phyloP scores from a whole-genome alignment of 2,797 vertebrate genomes.

The Diplodus puntazzo region DNA sequence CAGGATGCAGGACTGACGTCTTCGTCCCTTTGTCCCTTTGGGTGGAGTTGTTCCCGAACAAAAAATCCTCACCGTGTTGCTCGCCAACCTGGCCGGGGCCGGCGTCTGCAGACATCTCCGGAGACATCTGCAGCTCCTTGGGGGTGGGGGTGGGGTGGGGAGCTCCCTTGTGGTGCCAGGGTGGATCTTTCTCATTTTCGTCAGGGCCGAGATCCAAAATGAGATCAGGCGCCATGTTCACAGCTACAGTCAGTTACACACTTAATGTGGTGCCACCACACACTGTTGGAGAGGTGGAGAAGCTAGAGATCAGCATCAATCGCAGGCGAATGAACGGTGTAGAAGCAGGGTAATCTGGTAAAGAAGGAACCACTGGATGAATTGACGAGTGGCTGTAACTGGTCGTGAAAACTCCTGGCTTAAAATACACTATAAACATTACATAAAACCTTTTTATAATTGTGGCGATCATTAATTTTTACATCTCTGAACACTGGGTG shows the following conservation, averaged over 20 bases:
- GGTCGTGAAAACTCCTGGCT: background rate
- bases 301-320: too few species aligned
- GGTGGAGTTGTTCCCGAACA: slow-evolving; percentile 24
- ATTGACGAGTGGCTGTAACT: background rate
- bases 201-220: slow-evolving; percentile 17
- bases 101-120: slow-evolving; percentile 19
- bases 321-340: too few species aligned
- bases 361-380: background rate
- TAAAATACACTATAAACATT: background rate
- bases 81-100: slow-evolving; percentile 23
- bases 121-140: slow-evolving; percentile 27
- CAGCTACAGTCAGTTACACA: background rate
- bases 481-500: background rate
- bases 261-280: background rate
- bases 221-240: slow-evolving; percentile 25
- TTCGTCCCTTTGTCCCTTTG: slow-evolving; percentile 9
- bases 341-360: too few species aligned
- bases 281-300: slow-evolving; percentile 6
- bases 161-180: too few species aligned
- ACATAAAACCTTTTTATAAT: background rate
- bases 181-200: slow-evolving; percentile 17
- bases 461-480: background rate
- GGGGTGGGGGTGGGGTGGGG: too few species aligned
- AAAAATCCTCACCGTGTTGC: background rate
- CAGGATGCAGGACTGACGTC: slow-evolving; percentile 12